Percentiles rank a stretch among this genome's conserved stretches.
phyloP scores from a whole-genome alignment of 1,140 invertebrate genomes.

The Trichogramma pretiosum region DNA sequence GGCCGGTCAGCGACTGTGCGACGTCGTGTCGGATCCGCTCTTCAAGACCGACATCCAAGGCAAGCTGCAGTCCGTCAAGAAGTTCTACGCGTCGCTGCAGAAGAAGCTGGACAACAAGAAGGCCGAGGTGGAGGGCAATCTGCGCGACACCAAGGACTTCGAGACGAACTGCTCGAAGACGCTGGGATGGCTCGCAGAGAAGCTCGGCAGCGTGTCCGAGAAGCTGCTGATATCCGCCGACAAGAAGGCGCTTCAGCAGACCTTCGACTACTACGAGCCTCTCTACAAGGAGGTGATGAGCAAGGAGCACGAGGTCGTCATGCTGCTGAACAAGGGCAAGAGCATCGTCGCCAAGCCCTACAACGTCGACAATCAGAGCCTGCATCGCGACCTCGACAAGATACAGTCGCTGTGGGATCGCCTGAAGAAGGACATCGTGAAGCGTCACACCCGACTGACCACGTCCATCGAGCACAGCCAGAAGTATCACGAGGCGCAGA shows the following conservation, averaged over 20 bases:
- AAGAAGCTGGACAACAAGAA: slow-evolving; percentile 83
- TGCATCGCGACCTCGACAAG: slow-evolving; percentile 70
- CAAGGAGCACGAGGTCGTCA: slow-evolving; percentile 88
- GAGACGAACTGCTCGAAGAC: slow-evolving; percentile 77
- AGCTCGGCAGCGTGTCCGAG: slow-evolving; percentile 65
- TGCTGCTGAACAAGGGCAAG: slow-evolving; percentile 84
- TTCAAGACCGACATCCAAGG: slow-evolving; percentile 83
- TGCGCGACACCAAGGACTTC: slow-evolving; percentile 76
- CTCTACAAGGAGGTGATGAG: slow-evolving; percentile 80
- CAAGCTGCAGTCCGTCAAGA: slow-evolving; percentile 73
- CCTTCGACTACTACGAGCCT: slow-evolving; percentile 80
- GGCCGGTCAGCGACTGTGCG: slow-evolving; percentile 74
- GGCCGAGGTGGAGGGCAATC: slow-evolving; percentile 79
- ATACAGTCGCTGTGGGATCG: slow-evolving; percentile 86
- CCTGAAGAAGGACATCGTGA: slow-evolving; percentile 73
- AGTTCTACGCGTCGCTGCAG: slow-evolving; percentile 75
- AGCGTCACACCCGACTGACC: slow-evolving; percentile 74
- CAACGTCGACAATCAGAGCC: slow-evolving; percentile 47
- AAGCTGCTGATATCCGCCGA: slow-evolving; percentile 79
- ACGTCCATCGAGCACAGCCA: slow-evolving; percentile 87
- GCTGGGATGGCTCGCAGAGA: slow-evolving; percentile 77
- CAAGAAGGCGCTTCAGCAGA: slow-evolving; percentile 70
- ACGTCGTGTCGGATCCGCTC: slow-evolving; percentile 82
- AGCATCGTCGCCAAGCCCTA: slow-evolving; percentile 58
- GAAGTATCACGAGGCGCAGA: slow-evolving; percentile 77